Percentiles rank a stretch among this genome's conserved stretches.
Evolutionary conservation across 2,888 invertebrate genomes (phyloP).

Genomic region (Oscheius sp.): DNA sequence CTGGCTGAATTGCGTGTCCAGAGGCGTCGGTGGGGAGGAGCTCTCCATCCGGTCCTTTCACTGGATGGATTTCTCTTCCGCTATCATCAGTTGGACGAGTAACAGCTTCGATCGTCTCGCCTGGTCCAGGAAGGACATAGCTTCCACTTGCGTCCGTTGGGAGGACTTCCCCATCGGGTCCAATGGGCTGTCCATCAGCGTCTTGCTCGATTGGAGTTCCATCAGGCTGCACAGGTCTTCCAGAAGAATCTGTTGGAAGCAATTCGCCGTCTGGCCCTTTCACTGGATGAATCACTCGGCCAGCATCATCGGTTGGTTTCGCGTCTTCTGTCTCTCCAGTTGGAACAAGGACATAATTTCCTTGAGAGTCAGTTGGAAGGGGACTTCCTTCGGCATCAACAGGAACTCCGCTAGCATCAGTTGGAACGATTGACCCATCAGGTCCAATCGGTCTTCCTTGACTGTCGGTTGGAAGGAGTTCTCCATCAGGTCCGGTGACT

Average conservation of each 20-base stretch:
- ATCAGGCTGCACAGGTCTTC: conserved; percentile 34
- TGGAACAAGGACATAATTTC: conserved; percentile 34
- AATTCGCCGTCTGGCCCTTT: conserved; percentile 48
- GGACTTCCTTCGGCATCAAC: conserved; percentile 36
- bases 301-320: conserved; percentile 24
- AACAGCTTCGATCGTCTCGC: conserved; percentile 45
- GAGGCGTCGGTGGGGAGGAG: conserved; percentile 39
- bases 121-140: conserved; percentile 32
- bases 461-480: conserved; percentile 40
- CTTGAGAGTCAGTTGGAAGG: conserved; percentile 55
- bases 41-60: conserved; percentile 47
- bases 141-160: conserved; percentile 29
- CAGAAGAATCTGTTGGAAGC: conserved; percentile 40
- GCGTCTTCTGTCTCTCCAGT: not conserved
- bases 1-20: conserved; percentile 30
- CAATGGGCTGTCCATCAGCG: conserved; percentile 42
- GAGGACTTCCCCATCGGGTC: conserved; percentile 35
- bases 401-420: conserved; percentile 47
- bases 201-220: conserved; percentile 33
- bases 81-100: conserved; percentile 36
- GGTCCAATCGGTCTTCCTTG: conserved; percentile 38
- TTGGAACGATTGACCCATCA: conserved; percentile 45
- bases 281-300: conserved; percentile 26
- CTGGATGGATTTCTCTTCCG: conserved; percentile 35
- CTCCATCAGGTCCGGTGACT: conserved; percentile 40